Conservation (phyloP, 2,797 vertebrate genomes). For the Pseudochirops cupreus region DNA sequence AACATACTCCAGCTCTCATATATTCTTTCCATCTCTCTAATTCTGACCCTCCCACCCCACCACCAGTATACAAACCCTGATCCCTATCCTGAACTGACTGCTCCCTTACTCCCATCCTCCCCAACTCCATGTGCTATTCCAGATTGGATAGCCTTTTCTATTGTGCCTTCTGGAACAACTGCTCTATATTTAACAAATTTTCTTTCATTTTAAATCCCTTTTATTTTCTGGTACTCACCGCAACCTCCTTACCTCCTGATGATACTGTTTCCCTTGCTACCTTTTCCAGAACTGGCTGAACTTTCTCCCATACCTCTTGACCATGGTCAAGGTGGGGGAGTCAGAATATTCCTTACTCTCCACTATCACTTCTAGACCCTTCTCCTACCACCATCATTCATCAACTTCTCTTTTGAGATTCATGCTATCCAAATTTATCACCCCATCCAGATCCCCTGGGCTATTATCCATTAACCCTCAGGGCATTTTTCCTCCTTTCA, state of each 20-base stretch:
- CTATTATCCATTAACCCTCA: not conserved
- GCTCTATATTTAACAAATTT: not conserved
- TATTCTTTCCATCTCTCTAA: not conserved
- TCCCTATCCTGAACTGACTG: not conserved
- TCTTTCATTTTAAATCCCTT: not conserved
- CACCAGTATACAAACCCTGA: not conserved
- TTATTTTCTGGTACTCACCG: constrained; percentile 12
- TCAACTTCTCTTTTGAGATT: not conserved
- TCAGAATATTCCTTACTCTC: not conserved
- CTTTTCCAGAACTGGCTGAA: not conserved
- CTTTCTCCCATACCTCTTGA: not conserved
- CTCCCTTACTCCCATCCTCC: not conserved
- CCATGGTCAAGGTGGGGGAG: not conserved
- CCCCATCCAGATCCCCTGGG: not conserved
- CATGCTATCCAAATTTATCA: not conserved
- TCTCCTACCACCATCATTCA: not conserved
- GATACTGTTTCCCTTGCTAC: not conserved
- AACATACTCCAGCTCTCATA: not conserved
- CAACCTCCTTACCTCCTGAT: not conserved
- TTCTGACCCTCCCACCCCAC: not conserved
- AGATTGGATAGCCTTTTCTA: not conserved
- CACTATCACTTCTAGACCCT: not conserved
- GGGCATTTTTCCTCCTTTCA: not conserved
- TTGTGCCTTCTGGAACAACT: constrained; percentile 34
- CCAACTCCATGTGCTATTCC: not conserved